Evolutionary conservation across 2,888 invertebrate genomes (phyloP).

Genomic region (Lordiphosa andalusiaca): DNA sequence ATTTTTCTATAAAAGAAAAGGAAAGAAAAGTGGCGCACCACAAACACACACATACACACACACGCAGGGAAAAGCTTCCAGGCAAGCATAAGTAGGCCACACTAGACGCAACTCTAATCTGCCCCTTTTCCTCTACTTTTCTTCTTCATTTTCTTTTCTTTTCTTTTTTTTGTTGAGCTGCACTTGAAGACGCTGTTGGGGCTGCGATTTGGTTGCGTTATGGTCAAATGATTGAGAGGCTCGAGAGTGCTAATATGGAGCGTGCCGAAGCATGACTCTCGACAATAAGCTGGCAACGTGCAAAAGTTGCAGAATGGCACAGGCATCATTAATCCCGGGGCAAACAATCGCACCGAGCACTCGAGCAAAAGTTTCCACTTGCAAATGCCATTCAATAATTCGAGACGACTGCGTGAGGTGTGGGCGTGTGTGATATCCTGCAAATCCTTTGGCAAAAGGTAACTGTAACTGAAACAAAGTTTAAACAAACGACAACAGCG

Average conservation of each 20-base stretch:
- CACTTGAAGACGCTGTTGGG: constrained; percentile 43
- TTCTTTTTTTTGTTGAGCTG: constrained; percentile 29
- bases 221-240: constrained; percentile 47
- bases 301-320: constrained; percentile 13
- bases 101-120: constrained; percentile 39
- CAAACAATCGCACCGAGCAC: background rate
- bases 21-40: constrained; percentile 48
- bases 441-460: constrained; percentile 43
- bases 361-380: background rate
- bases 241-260: constrained; percentile 37
- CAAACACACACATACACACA: constrained; percentile 17
- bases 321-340: constrained; percentile 24
- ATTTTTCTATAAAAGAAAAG: constrained; percentile 50
- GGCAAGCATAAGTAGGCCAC: constrained; percentile 63
- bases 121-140: background rate
- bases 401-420: constrained; percentile 16
- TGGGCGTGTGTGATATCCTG: constrained; percentile 29
- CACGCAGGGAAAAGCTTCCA: constrained; percentile 19
- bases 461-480: constrained; percentile 42
- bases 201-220: constrained; percentile 41
- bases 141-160: too few relatives aligned
- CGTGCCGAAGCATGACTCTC: constrained; percentile 23
- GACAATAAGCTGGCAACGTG: constrained; percentile 22
- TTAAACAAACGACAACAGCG: constrained; percentile 33
- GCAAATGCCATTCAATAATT: constrained; percentile 9